phyloP scores from a whole-genome alignment of 2,113 vertebrate genomes.

The Aegithalos caudatus region DNA sequence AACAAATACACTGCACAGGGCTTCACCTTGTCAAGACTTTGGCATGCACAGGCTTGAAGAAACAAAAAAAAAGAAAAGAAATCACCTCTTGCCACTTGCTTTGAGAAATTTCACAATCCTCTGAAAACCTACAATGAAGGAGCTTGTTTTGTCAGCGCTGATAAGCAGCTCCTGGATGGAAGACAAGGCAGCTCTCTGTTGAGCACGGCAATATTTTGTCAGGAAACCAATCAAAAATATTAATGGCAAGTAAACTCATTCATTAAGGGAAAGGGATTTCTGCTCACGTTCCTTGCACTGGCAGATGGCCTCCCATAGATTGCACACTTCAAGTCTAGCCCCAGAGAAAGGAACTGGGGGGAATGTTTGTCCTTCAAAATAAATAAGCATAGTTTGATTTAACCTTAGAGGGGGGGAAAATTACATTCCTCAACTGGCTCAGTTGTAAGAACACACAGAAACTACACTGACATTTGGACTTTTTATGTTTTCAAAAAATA shows the following conservation, averaged over 20 bases:
- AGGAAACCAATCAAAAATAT: slow-evolving; percentile 16
- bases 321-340: background rate
- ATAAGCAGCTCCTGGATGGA: slow-evolving; percentile 28
- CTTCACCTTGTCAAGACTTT: slow-evolving; percentile 73
- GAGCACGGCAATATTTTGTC: background rate
- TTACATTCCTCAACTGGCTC: background rate
- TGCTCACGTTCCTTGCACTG: background rate
- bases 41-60: slow-evolving; percentile 50
- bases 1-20: slow-evolving; percentile 43
- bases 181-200: background rate
- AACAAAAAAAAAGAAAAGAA: slow-evolving; percentile 24
- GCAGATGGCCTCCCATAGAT: background rate
- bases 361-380: background rate
- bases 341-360: background rate
- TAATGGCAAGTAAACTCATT: background rate
- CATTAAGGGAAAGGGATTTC: background rate
- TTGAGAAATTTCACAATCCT: slow-evolving; percentile 53
- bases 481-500: background rate
- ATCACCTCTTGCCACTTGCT: slow-evolving; percentile 69
- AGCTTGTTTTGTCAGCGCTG: slow-evolving; percentile 54
- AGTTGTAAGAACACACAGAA: background rate
- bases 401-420: background rate
- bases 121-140: slow-evolving; percentile 19
- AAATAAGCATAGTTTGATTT: background rate
- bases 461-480: background rate